Conservation (phyloP, 2,113 vertebrate species). For the Muntiacus reevesi region DNA sequence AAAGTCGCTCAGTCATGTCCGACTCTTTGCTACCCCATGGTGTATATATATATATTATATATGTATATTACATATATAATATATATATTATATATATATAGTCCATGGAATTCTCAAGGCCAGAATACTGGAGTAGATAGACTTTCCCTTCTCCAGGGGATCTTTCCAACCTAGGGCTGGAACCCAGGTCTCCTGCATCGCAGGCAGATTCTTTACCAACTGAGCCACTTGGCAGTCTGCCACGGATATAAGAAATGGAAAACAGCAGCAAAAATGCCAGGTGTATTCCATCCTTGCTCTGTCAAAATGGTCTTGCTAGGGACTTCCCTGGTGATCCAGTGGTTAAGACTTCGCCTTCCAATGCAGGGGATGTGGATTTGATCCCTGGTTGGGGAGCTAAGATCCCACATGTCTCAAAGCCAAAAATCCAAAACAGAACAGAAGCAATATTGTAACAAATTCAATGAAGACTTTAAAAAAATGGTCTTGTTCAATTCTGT, state of each 20-base stretch:
- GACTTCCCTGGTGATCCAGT: neutral
- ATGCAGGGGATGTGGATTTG: neutral
- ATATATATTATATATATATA: neutral
- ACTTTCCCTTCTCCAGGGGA: neutral
- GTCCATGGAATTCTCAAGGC: neutral
- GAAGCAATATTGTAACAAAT: neutral
- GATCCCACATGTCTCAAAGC: neutral
- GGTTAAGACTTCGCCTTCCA: neutral
- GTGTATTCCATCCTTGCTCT: neutral
- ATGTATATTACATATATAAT: too few species aligned
- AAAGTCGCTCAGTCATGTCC: neutral
- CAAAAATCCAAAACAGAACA: neutral
- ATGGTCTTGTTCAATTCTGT: neutral
- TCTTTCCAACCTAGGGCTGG: neutral
- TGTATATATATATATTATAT: too few species aligned
- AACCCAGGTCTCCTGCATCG: neutral
- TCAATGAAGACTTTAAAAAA: neutral
- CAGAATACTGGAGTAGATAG: neutral
- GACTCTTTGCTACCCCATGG: neutral
- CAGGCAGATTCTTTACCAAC: neutral
- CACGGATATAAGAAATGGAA: neutral
- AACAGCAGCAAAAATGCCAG: neutral
- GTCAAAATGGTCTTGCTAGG: neutral
- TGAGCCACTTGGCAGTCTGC: neutral
- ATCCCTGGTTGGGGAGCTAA: neutral